Evolutionary conservation across 1,140 invertebrate genomes (phyloP).

Genomic region (Chironomus tepperi): DNA sequence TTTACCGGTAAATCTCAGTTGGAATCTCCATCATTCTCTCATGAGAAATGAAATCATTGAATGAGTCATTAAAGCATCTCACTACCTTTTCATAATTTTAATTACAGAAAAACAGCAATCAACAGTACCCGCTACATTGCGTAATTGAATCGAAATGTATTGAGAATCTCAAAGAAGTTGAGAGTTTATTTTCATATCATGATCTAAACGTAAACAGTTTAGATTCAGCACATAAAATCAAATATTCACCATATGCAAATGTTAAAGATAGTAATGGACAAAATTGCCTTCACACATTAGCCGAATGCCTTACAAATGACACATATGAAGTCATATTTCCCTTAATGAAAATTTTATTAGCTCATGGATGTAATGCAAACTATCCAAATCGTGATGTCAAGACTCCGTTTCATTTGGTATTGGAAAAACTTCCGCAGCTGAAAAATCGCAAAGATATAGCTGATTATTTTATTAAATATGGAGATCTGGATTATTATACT

Average conservation of each 20-base stretch:
- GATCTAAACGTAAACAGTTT: not conserved
- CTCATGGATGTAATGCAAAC: not conserved
- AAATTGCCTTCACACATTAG: not conserved
- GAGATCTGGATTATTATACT: constrained; percentile 1
- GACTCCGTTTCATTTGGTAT: not conserved
- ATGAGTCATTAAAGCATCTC: not conserved
- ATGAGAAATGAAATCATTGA: not conserved
- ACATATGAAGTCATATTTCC: not conserved
- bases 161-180: not conserved
- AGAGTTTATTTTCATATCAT: not conserved
- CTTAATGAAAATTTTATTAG: not conserved
- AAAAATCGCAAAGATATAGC: not conserved
- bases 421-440: not conserved
- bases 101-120: not conserved
- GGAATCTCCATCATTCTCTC: too few relatives aligned
- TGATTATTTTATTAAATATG: not conserved
- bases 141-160: constrained; percentile 5
- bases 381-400: not conserved
- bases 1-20: too few relatives aligned
- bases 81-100: not conserved
- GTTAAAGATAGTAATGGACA: not conserved
- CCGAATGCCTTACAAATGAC: not conserved
- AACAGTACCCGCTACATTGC: not conserved
- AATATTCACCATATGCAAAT: constrained; percentile 13
- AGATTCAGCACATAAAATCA: not conserved